Base-by-base conservation (phyloP, 2,113 vertebrate genomes). In the Tetrao urogallus region DNA sequence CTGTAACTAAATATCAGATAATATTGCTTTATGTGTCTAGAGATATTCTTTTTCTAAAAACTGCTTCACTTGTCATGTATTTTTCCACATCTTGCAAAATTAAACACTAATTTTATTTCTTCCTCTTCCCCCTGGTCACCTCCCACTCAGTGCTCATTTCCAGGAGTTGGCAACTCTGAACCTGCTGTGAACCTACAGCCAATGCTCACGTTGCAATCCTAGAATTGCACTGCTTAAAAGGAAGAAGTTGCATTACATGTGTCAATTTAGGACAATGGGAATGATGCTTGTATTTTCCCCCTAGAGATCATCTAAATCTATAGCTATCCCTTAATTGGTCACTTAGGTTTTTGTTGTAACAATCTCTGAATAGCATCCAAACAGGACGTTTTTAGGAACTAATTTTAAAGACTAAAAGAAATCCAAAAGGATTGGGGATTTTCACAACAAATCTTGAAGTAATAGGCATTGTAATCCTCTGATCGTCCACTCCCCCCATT, bases 21-120 rank as follows among this genome's bases (percentile, higher is more conserved):
- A 94, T 78, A 60, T 77, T 28, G 57, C 65, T 88, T 48, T 82
- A 82, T 27, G 2, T 45, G 76, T 81, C 94, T 86, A 90, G 73
- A 78, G 82, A 89, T 17, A 3, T 69, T 86, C 20, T 88, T 92
- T 76, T 90, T 65, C 93, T 69, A 90, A 72, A 73, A 89, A 88
- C 52, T 56, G 61, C 70, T 88, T 86, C 48, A 40, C 60, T 87
- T 79, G 78, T 58, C 84, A 89, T 69, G 47, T 91, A 57, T 82
- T 89, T 93, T 92, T 80, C 57, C 48, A 85, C 21, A 3, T 94
- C 58, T 50, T 75, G 56, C 69, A 86, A 78, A 96, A 94, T 94
- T 79, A 92, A 82, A 91, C 25, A 67, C 70, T 78, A 76, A 94
- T 91, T 88, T 81, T 74, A 90, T 93, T 91, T 85, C 43, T 86